These are phyloP conservation scores for Frankliniella intonsa DNA, from an alignment of 2,888 invertebrate species.

Conservation along the genomic window DNA sequence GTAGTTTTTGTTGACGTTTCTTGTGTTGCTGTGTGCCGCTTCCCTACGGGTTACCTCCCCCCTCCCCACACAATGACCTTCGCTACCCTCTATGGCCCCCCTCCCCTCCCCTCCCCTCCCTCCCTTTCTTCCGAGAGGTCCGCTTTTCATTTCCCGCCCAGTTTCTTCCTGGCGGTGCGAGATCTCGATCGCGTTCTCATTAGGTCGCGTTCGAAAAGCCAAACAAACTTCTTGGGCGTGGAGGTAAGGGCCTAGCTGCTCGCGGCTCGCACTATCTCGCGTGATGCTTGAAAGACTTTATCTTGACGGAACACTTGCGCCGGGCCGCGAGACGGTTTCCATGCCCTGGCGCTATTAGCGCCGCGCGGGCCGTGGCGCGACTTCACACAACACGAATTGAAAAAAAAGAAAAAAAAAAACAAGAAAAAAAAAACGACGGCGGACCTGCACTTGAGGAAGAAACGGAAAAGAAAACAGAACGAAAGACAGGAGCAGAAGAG, in stretches of 20 bases:
- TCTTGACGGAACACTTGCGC: slow-evolving; percentile 21
- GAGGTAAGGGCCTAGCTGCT: background rate
- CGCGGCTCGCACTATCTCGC: background rate
- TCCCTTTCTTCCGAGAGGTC: background rate
- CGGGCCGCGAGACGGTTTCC: background rate
- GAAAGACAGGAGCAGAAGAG: too few species aligned
- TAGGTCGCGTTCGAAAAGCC: background rate
- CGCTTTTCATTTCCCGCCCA: background rate
- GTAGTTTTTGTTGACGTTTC: too few species aligned
- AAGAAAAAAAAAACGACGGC: background rate
- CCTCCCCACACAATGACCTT: background rate
- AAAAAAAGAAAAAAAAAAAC: background rate
- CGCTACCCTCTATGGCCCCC: too few species aligned
- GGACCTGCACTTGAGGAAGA: too few species aligned
- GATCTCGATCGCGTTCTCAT: background rate
- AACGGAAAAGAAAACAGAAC: too few species aligned
- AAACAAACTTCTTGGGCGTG: background rate
- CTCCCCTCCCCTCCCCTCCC: too few species aligned
- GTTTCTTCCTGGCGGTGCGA: too few species aligned
- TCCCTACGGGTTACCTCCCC: background rate
- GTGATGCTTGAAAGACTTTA: slow-evolving; percentile 19
- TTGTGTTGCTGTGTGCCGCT: too few species aligned
- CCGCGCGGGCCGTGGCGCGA: background rate
- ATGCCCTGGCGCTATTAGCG: background rate
- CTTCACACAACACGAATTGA: background rate